These are phyloP conservation scores for Propithecus perrieri DNA, from an alignment of 2,797 vertebrate genomes.

Conservation along the genomic window DNA sequence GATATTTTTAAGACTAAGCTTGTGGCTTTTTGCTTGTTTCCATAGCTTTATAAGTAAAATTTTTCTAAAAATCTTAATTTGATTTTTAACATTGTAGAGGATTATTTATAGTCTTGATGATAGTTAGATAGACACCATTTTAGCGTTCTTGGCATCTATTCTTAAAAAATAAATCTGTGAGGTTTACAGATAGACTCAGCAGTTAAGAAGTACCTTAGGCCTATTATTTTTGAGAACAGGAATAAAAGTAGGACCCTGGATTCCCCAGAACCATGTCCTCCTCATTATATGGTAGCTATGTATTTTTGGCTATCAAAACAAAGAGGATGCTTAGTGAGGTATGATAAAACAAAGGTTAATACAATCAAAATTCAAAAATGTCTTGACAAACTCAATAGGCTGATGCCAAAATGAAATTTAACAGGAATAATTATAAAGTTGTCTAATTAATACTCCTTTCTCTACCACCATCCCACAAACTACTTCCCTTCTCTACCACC, in stretches of 20 bases:
- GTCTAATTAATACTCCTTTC: background rate
- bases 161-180: conserved; percentile 21
- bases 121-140: background rate
- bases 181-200: background rate
- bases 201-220: conserved; percentile 9
- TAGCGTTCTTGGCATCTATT: conserved; percentile 21
- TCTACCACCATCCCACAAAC: background rate
- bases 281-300: background rate
- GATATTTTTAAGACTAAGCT: conserved; percentile 15
- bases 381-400: background rate
- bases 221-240: conserved; percentile 37
- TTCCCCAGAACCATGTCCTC: background rate
- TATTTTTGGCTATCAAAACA: background rate
- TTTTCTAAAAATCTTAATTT: conserved; percentile 20
- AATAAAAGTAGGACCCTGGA: background rate
- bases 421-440: background rate
- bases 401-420: background rate
- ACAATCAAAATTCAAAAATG: conserved; percentile 10
- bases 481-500: background rate
- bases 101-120: conserved; percentile 33
- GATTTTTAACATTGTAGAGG: conserved; percentile 22
- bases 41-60: background rate
- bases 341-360: background rate
- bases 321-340: background rate
- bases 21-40: background rate